A percentile compares a stretch with the other conserved stretches of the same genome.
Conservation (phyloP, 2,113 vertebrate species). For the Alligator mississippiensis region DNA sequence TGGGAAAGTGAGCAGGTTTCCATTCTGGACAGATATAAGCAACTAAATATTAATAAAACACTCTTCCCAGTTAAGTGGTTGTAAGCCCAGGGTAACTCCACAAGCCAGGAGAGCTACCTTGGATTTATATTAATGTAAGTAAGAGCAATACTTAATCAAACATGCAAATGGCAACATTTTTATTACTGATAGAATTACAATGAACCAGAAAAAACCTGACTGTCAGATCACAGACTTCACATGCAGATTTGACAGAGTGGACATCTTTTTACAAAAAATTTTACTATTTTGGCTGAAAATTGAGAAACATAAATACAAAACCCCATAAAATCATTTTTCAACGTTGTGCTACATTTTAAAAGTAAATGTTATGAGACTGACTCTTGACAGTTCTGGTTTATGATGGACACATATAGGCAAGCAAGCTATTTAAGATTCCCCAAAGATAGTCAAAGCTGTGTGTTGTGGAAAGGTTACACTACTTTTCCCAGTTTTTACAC, state of each 20-base stretch:
- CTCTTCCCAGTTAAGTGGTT: not conserved
- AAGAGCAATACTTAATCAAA: not conserved
- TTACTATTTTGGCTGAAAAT: not conserved
- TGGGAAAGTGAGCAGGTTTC: not conserved
- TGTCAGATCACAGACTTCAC: not conserved
- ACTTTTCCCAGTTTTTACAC: not conserved
- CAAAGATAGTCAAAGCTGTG: not conserved
- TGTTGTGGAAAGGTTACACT: not conserved
- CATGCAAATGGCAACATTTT: not conserved
- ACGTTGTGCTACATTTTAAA: not conserved
- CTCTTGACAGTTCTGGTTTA: conserved; percentile 9
- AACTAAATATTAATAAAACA: not conserved
- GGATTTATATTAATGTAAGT: not conserved
- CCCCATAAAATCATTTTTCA: not conserved
- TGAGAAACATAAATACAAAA: conserved; percentile 12
- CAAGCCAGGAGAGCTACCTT: not conserved
- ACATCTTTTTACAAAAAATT: conserved; percentile 4
- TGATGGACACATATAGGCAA: not conserved
- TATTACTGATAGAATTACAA: not conserved
- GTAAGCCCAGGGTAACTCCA: not conserved
- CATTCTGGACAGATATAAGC: not conserved
- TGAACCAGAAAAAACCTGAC: not conserved
- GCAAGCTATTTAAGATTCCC: conserved; percentile 27
- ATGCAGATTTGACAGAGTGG: conserved; percentile 1
- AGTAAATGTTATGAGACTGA: not conserved